Percentiles rank a stretch among this genome's conserved stretches.
Evolutionary conservation across 2,797 vertebrate species (phyloP).

Genomic region (Onychomys torridus): DNA sequence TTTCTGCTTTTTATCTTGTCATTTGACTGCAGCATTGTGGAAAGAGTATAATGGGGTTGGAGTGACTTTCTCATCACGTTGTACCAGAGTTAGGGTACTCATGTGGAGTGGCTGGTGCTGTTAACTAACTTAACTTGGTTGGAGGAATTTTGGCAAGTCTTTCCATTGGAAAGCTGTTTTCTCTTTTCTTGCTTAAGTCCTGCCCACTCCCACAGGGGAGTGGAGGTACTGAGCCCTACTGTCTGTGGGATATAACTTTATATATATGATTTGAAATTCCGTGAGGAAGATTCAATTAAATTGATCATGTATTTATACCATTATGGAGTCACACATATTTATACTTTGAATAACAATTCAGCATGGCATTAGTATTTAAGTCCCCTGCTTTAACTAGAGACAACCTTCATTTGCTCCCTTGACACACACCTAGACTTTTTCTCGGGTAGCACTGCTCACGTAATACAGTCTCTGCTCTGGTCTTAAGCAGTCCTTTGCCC

Average conservation of each 20-base stretch:
- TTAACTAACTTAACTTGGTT: not conserved
- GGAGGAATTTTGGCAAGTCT: conserved; percentile 15
- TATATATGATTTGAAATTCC: conserved; percentile 44
- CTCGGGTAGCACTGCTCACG: not conserved
- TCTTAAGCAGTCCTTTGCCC: not conserved
- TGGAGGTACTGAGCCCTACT: not conserved
- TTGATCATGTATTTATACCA: not conserved
- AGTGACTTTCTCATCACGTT: not conserved
- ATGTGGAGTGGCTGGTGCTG: not conserved
- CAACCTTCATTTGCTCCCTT: not conserved
- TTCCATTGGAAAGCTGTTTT: not conserved
- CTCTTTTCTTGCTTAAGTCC: not conserved
- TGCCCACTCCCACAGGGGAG: not conserved
- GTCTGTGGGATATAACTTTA: not conserved
- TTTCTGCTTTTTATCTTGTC: conserved; percentile 46
- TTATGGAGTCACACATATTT: not conserved
- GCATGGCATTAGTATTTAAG: not conserved
- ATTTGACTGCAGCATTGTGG: not conserved
- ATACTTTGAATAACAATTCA: not conserved
- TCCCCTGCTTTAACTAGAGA: not conserved
- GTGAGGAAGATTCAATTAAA: not conserved
- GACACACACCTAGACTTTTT: not conserved
- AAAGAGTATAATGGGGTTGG: not conserved
- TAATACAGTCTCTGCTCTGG: not conserved
- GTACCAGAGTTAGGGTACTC: not conserved